Base-by-base conservation (phyloP, 2,888 invertebrate species). In the Hirtodrosophila alboralis region DNA sequence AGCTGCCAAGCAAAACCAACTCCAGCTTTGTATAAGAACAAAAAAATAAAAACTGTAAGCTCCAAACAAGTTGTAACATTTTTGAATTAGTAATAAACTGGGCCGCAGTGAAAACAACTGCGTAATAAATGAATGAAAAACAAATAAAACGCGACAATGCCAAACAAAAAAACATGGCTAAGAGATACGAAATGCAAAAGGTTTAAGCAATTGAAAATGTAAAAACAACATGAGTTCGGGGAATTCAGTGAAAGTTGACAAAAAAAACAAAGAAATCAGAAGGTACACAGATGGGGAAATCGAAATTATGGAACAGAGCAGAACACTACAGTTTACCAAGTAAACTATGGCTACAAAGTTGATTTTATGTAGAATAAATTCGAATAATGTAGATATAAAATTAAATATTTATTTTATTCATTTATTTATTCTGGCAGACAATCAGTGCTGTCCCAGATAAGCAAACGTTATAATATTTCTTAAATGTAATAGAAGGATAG, bases 11-110 rank as follows among this genome's bases (percentile, higher is more conserved):
- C 49, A 47, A 40, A 58, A n/a, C 33, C 33, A 59, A 34, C n/a
- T 28, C 13, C 30, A 41, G 38, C 30, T 13, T 12, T 12, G 4
- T 2, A 12, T 13, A 21, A 30, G n/a, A 37, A 44, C 21, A 28
- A 18, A 23, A 9, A 10, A 7, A 10, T 6, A 12, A 37, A 43
- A 12, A 26, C 43, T 44, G 58, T 49, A 64, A 74, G 58, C 60
- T 78, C 58, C 53, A 65, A 69, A 76, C 74, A 85, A 71, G 76
- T 66, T 74, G 68, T 59, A 74, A 79, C 71, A 83, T 74, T 76
- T 81, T 65, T 81, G 84, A 85, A 81, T 81, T 85, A 81, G 86
- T 81, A 75, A 81, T 81, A 81, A 81, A 85, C 79, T 72, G 81
- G 72, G 79, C 64, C 74, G 47, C 52, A 36, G 64, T 28, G 60